Conservation (phyloP, 2,113 vertebrate genomes). For the Isurus oxyrinchus region DNA sequence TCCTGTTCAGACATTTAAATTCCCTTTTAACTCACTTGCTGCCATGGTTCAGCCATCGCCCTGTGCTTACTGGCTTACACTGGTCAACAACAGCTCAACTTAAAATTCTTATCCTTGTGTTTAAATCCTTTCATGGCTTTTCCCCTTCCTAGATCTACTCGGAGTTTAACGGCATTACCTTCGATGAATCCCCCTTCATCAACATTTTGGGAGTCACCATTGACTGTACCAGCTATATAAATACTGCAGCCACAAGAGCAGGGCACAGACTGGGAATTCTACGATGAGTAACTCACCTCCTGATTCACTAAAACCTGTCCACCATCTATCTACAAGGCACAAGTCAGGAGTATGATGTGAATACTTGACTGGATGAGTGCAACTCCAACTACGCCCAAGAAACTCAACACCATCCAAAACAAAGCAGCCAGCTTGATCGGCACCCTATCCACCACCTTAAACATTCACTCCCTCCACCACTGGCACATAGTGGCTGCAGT, state of each 20-base stretch:
- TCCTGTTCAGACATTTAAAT: not conserved
- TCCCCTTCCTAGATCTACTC: not conserved
- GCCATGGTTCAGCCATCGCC: not conserved
- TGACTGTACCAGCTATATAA: not conserved
- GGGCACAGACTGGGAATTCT: not conserved
- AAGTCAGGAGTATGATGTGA: too few species aligned
- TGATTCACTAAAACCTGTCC: not conserved
- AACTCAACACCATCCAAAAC: not conserved
- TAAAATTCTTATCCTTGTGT: not conserved
- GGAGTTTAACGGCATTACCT: not conserved
- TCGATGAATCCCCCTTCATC: not conserved
- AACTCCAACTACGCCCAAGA: too few species aligned
- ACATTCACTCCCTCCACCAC: not conserved
- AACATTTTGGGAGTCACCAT: not conserved
- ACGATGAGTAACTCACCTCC: not conserved
- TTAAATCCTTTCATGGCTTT: not conserved
- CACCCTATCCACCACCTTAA: not conserved
- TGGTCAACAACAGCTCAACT: not conserved
- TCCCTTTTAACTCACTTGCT: not conserved
- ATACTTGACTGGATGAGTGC: not conserved
- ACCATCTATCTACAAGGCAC: not conserved
- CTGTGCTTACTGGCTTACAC: not conserved
- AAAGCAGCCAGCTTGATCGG: not conserved
- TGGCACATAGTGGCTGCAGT: not conserved
- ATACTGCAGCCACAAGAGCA: not conserved